These are phyloP conservation scores for Gallinago nigripennis DNA, from an alignment of 2,797 vertebrate species.

Conservation along the genomic window DNA sequence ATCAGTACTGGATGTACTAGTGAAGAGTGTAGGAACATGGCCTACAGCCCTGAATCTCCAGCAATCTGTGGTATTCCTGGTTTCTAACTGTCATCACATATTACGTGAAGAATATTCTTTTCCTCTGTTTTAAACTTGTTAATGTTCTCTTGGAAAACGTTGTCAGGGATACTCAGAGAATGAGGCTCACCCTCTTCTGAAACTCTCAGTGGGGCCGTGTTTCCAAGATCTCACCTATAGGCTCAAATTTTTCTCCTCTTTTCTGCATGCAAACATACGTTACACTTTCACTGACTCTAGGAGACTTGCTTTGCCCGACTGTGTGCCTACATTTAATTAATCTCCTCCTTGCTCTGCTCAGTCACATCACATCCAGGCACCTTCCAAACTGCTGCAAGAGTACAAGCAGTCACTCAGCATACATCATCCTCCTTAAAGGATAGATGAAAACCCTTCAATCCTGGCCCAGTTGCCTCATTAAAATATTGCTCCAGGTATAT, in stretches of 20 bases:
- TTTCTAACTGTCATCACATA: background rate
- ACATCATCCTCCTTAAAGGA: background rate
- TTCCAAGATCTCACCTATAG: background rate
- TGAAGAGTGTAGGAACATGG: background rate
- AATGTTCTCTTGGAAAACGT: background rate
- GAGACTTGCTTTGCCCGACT: background rate
- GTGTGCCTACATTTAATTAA: background rate
- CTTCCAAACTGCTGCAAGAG: background rate
- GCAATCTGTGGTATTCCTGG: background rate
- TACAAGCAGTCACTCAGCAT: background rate
- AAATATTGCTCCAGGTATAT: conserved; percentile 4
- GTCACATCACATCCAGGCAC: background rate
- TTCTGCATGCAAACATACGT: background rate
- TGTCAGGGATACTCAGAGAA: background rate
- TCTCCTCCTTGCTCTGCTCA: background rate
- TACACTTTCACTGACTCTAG: background rate
- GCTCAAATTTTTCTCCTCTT: background rate
- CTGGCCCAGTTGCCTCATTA: background rate
- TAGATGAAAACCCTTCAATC: background rate
- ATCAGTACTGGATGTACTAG: background rate
- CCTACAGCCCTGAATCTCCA: background rate
- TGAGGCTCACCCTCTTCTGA: background rate
- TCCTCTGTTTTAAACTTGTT: background rate
- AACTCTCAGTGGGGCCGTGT: background rate
- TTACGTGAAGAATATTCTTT: background rate